Conservation (phyloP, 2,797 vertebrate genomes). For the Paramormyrops hopkinsi region DNA sequence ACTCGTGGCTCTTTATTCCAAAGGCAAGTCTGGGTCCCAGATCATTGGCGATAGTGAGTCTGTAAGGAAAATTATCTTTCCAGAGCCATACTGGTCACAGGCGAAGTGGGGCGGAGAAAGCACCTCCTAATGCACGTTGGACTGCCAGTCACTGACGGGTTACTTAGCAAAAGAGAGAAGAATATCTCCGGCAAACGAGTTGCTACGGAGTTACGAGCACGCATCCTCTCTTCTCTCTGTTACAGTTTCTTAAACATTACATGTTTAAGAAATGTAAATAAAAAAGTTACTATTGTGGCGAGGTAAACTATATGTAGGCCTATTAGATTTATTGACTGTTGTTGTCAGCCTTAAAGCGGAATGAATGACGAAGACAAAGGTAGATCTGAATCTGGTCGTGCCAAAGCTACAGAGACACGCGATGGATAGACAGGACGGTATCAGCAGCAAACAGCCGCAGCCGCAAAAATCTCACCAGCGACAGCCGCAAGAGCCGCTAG, state of each 20-base stretch:
- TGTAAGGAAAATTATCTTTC: neutral
- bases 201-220: neutral
- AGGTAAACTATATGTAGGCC: neutral
- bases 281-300: neutral
- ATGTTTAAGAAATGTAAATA: neutral
- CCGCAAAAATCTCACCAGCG: neutral
- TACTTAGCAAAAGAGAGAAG: neutral
- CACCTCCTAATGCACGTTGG: neutral
- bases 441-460: neutral
- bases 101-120: constrained; percentile 4
- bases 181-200: neutral
- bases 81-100: neutral
- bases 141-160: neutral
- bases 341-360: neutral
- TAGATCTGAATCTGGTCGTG: neutral
- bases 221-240: neutral
- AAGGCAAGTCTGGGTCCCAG: neutral
- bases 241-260: neutral
- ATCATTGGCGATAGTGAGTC: neutral
- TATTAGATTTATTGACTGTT: neutral
- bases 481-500: neutral
- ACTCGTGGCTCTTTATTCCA: neutral
- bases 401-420: neutral
- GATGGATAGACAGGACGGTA: neutral
- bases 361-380: constrained; percentile 16